Evolutionary conservation across 2,888 invertebrate species (phyloP), one percentile per base, ranked within the genome.

Genomic region (Scaptomyza reducta): DNA sequence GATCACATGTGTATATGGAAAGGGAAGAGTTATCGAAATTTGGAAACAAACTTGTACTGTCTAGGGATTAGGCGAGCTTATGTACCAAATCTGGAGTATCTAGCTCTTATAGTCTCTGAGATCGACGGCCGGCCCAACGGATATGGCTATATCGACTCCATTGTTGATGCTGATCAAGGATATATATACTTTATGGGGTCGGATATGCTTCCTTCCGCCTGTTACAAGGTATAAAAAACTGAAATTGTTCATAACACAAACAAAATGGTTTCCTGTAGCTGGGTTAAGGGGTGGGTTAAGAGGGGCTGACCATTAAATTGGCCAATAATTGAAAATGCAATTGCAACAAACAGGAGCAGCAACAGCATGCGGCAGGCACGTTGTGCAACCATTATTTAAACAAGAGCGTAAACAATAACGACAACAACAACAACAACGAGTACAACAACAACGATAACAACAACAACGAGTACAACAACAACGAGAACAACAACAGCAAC

Each of bases 281-380:
- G 62, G 56, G 40, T 64, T 70, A n/a, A 13, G 13, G 45, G 14
- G 29, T 4, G 18, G 5, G 2, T 9, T 9, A n/a, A 0, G 41
- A n/a, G 41, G 45, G 66, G 35, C 35, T 5, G 42, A 79, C 79
- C 87, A 82, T 90, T 89, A 87, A 90, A 89, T 82, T 80, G 88
- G 84, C 87, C 90, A 89, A 90, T 90, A 90, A 90, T 90, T 90
- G 90, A 90, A 90, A 90, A 88, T 88, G 88, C 79, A 83, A 88
- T 81, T 89, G 88, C 77, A 80, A 58, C 58, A 33, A 14, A 1
- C 1, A 22, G 3, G 1, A 22, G 22, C 47, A 25, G 44, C 13
- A n/a, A n/a, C 49, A 59, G 54, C 53, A 44, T n/a, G 69, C 64
- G 47, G 35, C 25, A 69, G 70, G 72, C 85, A 86, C 85, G 85